These are phyloP conservation scores for Cygnus atratus DNA, from an alignment of 2,113 vertebrate genomes.

Conservation along the genomic window DNA sequence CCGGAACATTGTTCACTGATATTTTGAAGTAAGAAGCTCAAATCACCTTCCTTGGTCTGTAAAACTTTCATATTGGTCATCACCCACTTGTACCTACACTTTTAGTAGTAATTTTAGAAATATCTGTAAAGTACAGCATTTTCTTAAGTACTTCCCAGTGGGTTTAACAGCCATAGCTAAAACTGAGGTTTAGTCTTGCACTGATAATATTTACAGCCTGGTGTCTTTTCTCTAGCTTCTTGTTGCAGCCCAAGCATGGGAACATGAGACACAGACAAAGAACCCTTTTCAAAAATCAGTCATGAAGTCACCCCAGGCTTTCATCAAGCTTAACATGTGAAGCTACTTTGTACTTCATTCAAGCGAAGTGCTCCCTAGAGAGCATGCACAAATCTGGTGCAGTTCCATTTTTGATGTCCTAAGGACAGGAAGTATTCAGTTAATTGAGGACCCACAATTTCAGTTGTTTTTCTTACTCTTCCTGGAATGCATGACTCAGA, in stretches of 20 bases:
- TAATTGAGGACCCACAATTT: background rate
- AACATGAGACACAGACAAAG: background rate
- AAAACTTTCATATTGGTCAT: background rate
- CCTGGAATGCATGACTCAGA: slow-evolving; percentile 31
- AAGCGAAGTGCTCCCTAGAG: background rate
- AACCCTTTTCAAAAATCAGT: background rate
- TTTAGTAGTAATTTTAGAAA: background rate
- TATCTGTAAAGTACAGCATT: background rate
- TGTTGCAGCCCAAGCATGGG: background rate
- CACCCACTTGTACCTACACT: background rate
- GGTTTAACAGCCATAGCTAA: background rate
- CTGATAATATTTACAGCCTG: background rate
- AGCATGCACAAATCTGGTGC: background rate
- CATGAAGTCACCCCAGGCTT: background rate
- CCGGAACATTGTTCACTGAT: background rate
- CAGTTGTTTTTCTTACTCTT: slow-evolving; percentile 1
- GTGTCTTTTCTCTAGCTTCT: background rate
- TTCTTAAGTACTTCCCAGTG: background rate
- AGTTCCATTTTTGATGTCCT: background rate
- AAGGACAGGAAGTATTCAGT: background rate
- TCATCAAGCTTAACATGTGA: background rate
- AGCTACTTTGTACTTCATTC: background rate
- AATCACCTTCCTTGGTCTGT: background rate
- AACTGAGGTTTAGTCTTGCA: background rate
- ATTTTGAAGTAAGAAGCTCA: background rate